phyloP scores from a whole-genome alignment of 35 echinoderm and acorn worm species.

The Hemicentrotus pulcherrimus region DNA sequence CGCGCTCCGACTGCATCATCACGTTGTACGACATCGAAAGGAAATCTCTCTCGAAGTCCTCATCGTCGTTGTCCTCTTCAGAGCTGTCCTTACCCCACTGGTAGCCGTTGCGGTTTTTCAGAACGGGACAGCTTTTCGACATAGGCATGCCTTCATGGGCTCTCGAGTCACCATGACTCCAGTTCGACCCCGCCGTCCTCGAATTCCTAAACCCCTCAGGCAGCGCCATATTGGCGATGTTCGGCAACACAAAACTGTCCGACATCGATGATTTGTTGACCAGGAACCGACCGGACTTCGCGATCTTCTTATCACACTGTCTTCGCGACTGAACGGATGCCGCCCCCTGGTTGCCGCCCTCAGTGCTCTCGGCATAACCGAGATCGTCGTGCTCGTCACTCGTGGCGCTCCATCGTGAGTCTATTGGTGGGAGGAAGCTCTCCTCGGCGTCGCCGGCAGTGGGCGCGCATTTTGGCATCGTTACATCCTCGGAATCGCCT shows the following conservation, averaged over 20 bases:
- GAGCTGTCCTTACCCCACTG: slow-evolving; percentile 15
- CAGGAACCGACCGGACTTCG: slow-evolving; percentile 29
- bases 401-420: slow-evolving; percentile 27
- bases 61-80: slow-evolving; percentile 39
- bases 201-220: slow-evolving; percentile 14
- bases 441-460: neutral
- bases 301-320: slow-evolving; percentile 9
- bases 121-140: slow-evolving; percentile 56
- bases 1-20: neutral
- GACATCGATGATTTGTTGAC: slow-evolving; percentile 67
- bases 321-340: neutral
- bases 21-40: slow-evolving; percentile 38
- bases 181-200: slow-evolving; percentile 48
- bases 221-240: slow-evolving; percentile 22
- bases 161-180: slow-evolving; percentile 18
- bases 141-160: slow-evolving; percentile 41
- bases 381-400: slow-evolving; percentile 17
- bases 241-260: slow-evolving; percentile 57
- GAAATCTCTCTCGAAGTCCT: slow-evolving; percentile 42
- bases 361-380: neutral
- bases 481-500: slow-evolving; percentile 18
- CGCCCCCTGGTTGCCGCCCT: neutral
- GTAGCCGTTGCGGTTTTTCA: slow-evolving; percentile 38
- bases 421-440: slow-evolving; percentile 37
- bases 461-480: neutral